These are phyloP conservation scores for Drosophila nannoptera DNA, from an alignment of 1,140 invertebrate species.

Conservation along the genomic window DNA sequence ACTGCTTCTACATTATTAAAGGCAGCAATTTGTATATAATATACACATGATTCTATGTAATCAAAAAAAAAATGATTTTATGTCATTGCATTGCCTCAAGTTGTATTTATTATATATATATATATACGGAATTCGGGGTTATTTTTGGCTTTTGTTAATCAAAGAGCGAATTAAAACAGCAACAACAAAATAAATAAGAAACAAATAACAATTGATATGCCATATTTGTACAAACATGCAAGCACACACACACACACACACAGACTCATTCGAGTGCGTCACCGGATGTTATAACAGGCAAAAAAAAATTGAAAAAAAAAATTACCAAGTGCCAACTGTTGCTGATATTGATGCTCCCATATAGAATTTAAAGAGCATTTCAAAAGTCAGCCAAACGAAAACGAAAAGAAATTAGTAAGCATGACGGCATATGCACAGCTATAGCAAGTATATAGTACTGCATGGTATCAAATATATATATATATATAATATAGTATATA, in stretches of 20 bases:
- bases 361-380: conserved; percentile 32
- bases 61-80: conserved; percentile 15
- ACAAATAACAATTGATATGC: conserved; percentile 40
- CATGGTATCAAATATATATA: neutral
- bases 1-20: neutral
- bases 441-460: neutral
- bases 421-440: conserved; percentile 16
- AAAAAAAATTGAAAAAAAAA: conserved; percentile 9
- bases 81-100: conserved; percentile 27
- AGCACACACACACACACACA: neutral
- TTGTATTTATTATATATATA: neutral
- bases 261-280: conserved; percentile 25
- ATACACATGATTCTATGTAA: neutral
- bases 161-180: conserved; percentile 12
- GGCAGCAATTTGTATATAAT: neutral
- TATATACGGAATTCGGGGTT: no score
- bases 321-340: conserved; percentile 42
- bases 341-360: conserved; percentile 50
- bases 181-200: conserved; percentile 13
- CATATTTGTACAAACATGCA: conserved; percentile 9
- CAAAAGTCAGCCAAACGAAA: conserved; percentile 33
- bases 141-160: conserved; percentile 31
- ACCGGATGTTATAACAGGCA: conserved; percentile 42
- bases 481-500: no score
- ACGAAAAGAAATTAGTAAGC: conserved; percentile 50